Evolutionary conservation across 2,113 vertebrate genomes (phyloP).

Genomic region (Phalacrocorax pelagicus): DNA sequence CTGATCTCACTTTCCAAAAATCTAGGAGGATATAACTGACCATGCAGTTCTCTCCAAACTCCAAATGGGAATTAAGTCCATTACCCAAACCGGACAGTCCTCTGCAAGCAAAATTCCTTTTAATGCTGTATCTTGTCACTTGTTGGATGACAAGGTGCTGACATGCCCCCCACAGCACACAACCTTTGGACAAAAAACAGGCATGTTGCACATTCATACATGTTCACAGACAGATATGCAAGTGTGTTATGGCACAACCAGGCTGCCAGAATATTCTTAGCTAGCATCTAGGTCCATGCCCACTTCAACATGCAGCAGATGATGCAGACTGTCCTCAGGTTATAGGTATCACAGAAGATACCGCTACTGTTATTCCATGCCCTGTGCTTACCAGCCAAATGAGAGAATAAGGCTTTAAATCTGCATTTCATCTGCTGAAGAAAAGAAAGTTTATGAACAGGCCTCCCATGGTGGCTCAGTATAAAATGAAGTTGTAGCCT

Average conservation of each 20-base stretch:
- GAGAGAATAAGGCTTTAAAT: background rate
- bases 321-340: background rate
- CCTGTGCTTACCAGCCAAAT: background rate
- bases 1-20: slow-evolving; percentile 38
- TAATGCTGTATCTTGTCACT: background rate
- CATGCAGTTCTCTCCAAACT: background rate
- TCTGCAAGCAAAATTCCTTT: background rate
- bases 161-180: background rate
- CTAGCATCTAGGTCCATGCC: background rate
- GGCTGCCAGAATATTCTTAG: background rate
- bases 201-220: background rate
- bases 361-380: background rate
- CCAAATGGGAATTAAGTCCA: background rate
- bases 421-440: background rate
- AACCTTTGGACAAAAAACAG: background rate
- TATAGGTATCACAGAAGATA: background rate
- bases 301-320: background rate
- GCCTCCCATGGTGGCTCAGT: background rate
- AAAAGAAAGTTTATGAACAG: fast-evolving
- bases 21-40: background rate
- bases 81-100: background rate
- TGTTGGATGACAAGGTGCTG: background rate
- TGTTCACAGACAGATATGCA: background rate
- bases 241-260: background rate
- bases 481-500: background rate